Conservation (phyloP, 2,888 invertebrate species). For the Rhagium mordax region DNA sequence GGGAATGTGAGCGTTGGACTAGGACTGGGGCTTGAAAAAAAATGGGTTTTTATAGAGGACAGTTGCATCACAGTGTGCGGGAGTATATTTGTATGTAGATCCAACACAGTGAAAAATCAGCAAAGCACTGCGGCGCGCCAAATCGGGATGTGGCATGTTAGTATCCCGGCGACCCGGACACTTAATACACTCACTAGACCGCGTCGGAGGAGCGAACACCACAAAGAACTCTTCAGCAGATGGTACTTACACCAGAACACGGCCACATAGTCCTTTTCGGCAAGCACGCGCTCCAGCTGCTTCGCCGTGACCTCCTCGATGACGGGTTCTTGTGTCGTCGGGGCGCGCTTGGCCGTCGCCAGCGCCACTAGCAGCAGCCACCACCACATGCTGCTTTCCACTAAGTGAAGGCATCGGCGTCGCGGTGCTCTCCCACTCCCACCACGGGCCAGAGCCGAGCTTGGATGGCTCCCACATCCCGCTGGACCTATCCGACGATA, state of each 20-base stretch:
- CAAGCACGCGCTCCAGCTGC: slow-evolving; percentile 90
- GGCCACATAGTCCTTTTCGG: slow-evolving; percentile 94
- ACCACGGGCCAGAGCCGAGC: slow-evolving; percentile 46
- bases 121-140: slow-evolving; percentile 62
- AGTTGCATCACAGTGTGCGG: slow-evolving; percentile 41
- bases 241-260: slow-evolving; percentile 95
- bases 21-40: not conserved
- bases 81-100: slow-evolving; percentile 35
- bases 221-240: slow-evolving; percentile 27
- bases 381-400: slow-evolving; percentile 70
- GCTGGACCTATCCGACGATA: not conserved
- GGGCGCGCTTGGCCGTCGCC: slow-evolving; percentile 68
- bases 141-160: slow-evolving; percentile 67
- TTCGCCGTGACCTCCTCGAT: slow-evolving; percentile 96
- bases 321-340: slow-evolving; percentile 77
- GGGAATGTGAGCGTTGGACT: not conserved
- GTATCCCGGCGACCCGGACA: slow-evolving; percentile 35
- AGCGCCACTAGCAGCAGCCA: slow-evolving; percentile 74
- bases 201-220: slow-evolving; percentile 29
- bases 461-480: slow-evolving; percentile 42
- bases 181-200: slow-evolving; percentile 46
- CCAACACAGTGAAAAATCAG: slow-evolving; percentile 28
- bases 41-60: not conserved
- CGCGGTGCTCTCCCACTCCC: slow-evolving; percentile 63
- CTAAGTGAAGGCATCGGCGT: slow-evolving; percentile 62